These are phyloP conservation scores for Drosophila pachea DNA, from an alignment of 1,140 invertebrate species.

Conservation along the genomic window DNA sequence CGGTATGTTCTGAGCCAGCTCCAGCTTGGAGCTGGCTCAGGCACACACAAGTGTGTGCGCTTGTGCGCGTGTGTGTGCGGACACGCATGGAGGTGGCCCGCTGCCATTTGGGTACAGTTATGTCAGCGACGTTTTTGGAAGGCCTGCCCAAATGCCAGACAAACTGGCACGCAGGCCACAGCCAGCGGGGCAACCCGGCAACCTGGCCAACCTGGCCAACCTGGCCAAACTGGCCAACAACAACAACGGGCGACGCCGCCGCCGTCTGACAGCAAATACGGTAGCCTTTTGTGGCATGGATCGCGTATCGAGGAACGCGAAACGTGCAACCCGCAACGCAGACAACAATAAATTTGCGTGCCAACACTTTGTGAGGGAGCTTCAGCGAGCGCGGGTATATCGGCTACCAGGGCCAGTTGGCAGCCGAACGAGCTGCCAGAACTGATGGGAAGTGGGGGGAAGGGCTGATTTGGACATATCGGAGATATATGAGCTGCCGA, in stretches of 20 bases:
- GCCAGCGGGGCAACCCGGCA: background rate
- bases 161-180: slow-evolving; percentile 62
- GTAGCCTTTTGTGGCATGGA: slow-evolving; percentile 70
- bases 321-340: slow-evolving; percentile 10
- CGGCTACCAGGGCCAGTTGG: too few species aligned
- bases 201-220: too few species aligned
- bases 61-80: slow-evolving; percentile 7
- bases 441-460: too few species aligned
- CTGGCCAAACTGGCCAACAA: too few species aligned
- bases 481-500: too few species aligned
- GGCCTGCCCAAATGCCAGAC: slow-evolving; percentile 70
- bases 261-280: slow-evolving; percentile 59
- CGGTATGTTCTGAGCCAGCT: slow-evolving; percentile 37
- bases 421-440: too few species aligned
- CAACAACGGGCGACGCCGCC: slow-evolving; percentile 15
- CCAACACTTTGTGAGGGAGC: slow-evolving; percentile 57
- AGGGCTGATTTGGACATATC: too few species aligned
- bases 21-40: background rate
- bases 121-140: slow-evolving; percentile 73
- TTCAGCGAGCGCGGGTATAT: too few species aligned
- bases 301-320: slow-evolving; percentile 39
- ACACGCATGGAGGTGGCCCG: slow-evolving; percentile 28
- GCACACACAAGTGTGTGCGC: too few species aligned
- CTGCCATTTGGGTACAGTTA: slow-evolving; percentile 63
- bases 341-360: slow-evolving; percentile 76